Evolutionary conservation across 2,113 vertebrate genomes (phyloP).

Genomic region (Fukomys damarensis): DNA sequence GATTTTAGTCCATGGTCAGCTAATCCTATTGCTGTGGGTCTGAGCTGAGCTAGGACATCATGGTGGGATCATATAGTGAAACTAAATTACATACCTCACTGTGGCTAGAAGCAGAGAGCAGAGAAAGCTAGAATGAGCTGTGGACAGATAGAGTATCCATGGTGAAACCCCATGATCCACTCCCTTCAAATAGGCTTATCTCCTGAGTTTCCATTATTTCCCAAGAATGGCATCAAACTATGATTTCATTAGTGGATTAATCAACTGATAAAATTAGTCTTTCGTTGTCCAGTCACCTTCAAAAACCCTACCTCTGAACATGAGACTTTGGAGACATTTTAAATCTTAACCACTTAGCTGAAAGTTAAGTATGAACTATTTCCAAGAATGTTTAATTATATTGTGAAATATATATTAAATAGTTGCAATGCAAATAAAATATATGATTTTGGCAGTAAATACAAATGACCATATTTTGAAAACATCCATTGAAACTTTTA

Average conservation of each 20-base stretch:
- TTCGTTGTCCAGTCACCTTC: background rate
- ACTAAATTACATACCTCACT: background rate
- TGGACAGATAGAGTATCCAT: background rate
- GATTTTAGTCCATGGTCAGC: background rate
- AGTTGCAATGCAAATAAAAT: background rate
- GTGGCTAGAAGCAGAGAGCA: background rate
- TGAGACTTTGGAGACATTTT: background rate
- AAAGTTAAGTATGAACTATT: background rate
- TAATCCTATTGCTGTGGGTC: background rate
- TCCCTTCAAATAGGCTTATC: background rate
- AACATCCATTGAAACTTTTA: background rate
- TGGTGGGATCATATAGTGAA: background rate
- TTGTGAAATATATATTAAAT: constrained; percentile 36
- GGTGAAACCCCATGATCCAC: background rate
- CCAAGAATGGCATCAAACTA: background rate
- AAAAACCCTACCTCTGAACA: background rate
- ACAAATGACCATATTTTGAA: constrained; percentile 42
- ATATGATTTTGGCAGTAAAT: background rate
- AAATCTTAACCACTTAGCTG: background rate
- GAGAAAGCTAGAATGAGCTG: background rate
- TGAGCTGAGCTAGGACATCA: background rate
- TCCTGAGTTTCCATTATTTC: background rate
- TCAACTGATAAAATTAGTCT: background rate
- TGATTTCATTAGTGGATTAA: background rate
- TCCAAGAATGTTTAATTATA: constrained; percentile 26